Base-by-base conservation (phyloP, 1,140 invertebrate genomes). In the Camponotus floridanus region DNA sequence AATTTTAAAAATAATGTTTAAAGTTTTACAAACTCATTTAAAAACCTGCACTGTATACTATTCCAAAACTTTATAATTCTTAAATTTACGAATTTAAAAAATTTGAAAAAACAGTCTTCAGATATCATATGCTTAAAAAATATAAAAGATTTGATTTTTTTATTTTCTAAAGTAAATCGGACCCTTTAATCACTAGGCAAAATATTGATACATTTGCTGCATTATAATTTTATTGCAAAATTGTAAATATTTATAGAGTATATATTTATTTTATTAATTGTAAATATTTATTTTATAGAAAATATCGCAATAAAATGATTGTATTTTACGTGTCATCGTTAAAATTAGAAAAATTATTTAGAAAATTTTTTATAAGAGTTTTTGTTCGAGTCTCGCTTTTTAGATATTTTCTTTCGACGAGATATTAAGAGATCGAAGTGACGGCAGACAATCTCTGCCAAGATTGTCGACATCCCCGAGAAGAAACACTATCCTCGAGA, bases 401-500 rank as follows among this genome's bases (percentile, higher is more conserved):
- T 21, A 15, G 9, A 45, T 61, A 33, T 45, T 61, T 15, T 59
- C 18, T 26, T 8, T 42, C 21, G 31, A 48, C 21, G 31, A 45
- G 33, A 84, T n/a, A n/a, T 64, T 1, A 13, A 26, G 36, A 61
- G 42, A 64, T 73, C 21, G 36, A 57, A 80, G 48, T 9, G 15
- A 65, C 36, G 55, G 21, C 57, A 31, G 18, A 62, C 4, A 36
- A 55, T 33, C 55, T 57, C 68, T 39, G 59, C 57, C 51, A 71
- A 71, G 84, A 86, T 86, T 74, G 68, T 45, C 84, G 39, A 62
- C 87, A 89, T 86, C 87, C 83, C 90, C 86, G 84, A 84, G 45
- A 65, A 83, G 92, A 92, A 93, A 93, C 73, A 92, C 86, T 91
- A 93, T 93, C 91, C 92, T 64, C 86, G 91, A 68, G 90, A 89